phyloP scores from a whole-genome alignment of 2,113 vertebrate genomes.

The Neogobius melanostomus region DNA sequence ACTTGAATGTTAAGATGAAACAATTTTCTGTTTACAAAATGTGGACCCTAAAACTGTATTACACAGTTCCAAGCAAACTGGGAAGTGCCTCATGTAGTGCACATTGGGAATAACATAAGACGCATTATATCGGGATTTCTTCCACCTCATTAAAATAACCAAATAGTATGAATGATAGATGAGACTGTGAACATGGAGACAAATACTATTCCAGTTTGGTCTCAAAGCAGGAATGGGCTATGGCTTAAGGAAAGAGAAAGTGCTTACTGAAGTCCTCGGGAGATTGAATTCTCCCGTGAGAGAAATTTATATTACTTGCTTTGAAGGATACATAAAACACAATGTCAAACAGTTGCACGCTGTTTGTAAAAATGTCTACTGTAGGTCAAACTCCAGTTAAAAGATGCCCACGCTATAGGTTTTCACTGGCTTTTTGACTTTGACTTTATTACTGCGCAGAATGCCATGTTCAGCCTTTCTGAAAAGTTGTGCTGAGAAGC shows the following conservation, averaged over 20 bases:
- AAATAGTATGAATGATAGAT: constrained; percentile 6
- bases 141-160: neutral
- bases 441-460: neutral
- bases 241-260: neutral
- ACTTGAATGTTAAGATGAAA: too few relatives aligned
- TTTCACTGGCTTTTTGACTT: neutral
- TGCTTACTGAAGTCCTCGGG: neutral
- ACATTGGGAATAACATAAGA: neutral
- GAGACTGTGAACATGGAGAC: constrained; percentile 11
- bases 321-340: neutral
- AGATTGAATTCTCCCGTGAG: neutral
- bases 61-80: constrained; percentile 21
- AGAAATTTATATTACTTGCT: neutral
- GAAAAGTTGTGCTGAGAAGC: neutral
- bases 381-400: neutral
- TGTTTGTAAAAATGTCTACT: neutral
- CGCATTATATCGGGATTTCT: neutral
- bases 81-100: neutral
- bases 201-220: neutral
- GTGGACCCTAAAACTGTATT: constrained; percentile 46
- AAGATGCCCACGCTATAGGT: neutral
- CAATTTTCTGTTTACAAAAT: neutral
- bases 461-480: neutral
- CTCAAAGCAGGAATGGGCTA: neutral
- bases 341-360: neutral